Evolutionary conservation across 2,797 vertebrate species (phyloP).

Genomic region (Geotrypetes seraphini): DNA sequence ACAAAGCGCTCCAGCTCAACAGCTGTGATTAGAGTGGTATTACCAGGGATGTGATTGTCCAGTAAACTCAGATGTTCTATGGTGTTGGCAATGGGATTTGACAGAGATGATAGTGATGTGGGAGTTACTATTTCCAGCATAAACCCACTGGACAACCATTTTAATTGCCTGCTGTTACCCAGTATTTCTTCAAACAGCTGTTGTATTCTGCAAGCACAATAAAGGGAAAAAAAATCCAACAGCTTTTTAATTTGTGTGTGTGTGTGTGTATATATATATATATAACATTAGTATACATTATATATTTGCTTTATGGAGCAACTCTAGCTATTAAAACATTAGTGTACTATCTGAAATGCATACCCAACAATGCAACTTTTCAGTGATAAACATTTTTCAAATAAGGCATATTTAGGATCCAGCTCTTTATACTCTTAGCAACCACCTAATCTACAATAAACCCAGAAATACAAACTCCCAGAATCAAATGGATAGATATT

Average conservation of each 20-base stretch:
- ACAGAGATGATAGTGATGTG: conserved; percentile 79
- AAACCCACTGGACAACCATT: conserved; percentile 90
- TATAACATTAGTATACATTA: no score
- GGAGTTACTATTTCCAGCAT: conserved; percentile 90
- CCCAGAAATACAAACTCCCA: conserved; percentile 21
- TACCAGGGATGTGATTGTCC: conserved; percentile 80
- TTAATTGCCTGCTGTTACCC: conserved; percentile 86
- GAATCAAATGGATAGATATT: no score
- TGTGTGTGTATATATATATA: no score
- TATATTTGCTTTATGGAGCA: no score
- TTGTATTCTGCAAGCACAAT: conserved; percentile 75
- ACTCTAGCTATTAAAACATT: no score
- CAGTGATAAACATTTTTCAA: no score
- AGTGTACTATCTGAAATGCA: no score
- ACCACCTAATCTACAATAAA: conserved; percentile 31
- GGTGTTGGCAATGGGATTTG: conserved; percentile 80
- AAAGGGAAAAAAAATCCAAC: no score
- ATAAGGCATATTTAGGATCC: no score
- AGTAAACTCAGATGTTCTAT: conserved; percentile 91
- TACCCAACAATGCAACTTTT: no score
- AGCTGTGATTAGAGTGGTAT: conserved; percentile 70
- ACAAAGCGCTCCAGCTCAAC: conserved; percentile 81
- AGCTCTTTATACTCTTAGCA: no score
- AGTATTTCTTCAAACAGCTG: conserved; percentile 89
- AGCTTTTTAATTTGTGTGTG: no score